These are phyloP conservation scores for Gyps fulvus DNA, from an alignment of 2,113 vertebrate species.

Conservation along the genomic window DNA sequence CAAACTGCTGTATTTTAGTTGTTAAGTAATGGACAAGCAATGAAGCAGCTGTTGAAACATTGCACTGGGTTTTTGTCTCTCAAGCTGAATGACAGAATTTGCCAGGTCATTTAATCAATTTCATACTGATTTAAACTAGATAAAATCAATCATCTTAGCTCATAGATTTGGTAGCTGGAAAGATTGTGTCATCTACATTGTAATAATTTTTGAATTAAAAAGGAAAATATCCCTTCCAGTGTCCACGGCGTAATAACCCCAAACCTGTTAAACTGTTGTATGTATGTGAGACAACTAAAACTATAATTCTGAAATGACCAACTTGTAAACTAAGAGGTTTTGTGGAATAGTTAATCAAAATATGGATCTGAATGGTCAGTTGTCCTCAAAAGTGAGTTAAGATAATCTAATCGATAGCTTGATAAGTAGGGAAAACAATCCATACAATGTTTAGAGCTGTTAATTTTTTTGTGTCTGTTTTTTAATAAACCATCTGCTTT, in stretches of 20 bases:
- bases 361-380: not conserved
- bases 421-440: not conserved
- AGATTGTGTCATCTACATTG: not conserved
- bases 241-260: not conserved
- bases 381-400: not conserved
- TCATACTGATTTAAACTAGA: slow-evolving; percentile 51
- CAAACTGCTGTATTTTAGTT: slow-evolving; percentile 9
- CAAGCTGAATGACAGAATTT: not conserved
- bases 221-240: not conserved
- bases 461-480: not conserved
- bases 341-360: not conserved
- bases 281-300: not conserved
- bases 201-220: not conserved
- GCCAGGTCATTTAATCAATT: slow-evolving; percentile 48
- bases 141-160: slow-evolving; percentile 48
- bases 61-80: not conserved
- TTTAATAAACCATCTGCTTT: not conserved
- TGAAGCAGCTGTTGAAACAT: slow-evolving; percentile 46
- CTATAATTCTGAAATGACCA: not conserved
- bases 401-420: not conserved
- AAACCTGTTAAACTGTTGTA: not conserved
- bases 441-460: not conserved
- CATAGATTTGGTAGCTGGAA: slow-evolving; percentile 20
- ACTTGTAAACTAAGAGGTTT: not conserved
- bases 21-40: slow-evolving; percentile 33